Percentiles rank a stretch among this genome's conserved stretches.
Evolutionary conservation across 2,113 vertebrate species (phyloP).

Genomic region (Setophaga kirtlandii): DNA sequence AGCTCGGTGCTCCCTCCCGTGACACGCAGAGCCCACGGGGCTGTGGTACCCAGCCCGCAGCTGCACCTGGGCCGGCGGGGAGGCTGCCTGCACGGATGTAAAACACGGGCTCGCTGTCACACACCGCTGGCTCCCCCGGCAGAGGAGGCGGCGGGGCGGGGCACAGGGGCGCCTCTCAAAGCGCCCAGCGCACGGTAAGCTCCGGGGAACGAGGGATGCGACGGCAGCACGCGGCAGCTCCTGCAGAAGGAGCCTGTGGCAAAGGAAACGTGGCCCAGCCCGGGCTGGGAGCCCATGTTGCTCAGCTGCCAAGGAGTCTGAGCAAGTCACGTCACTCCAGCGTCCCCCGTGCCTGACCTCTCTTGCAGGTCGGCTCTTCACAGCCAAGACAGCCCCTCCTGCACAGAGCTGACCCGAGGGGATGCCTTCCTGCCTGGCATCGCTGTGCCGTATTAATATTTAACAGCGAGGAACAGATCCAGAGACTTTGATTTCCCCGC

Average conservation of each 20-base stretch:
- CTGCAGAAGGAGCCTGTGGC: background rate
- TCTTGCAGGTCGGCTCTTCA: background rate
- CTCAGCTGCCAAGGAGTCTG: background rate
- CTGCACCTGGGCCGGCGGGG: constrained; percentile 2
- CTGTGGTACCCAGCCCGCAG: background rate
- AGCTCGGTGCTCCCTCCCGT: background rate
- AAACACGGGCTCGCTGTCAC: background rate
- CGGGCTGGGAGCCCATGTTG: accelerated
- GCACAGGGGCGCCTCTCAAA: background rate
- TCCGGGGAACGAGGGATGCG: background rate
- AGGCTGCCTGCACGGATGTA: background rate
- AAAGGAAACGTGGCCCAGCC: background rate
- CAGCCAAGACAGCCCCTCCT: background rate
- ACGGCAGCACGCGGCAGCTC: accelerated
- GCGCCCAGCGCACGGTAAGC: accelerated
- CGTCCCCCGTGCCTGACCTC: background rate
- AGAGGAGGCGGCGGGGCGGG: accelerated
- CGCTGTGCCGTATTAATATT: background rate
- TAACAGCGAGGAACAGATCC: constrained; percentile 6
- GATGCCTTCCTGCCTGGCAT: background rate
- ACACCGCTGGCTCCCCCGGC: background rate
- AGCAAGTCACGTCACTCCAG: background rate
- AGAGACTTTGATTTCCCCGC: constrained; percentile 21
- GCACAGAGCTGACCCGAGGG: background rate
- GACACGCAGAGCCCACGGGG: background rate